These are phyloP conservation scores for Rhaphigaster nebulosa DNA, from an alignment of 2,888 invertebrate genomes.

Conservation along the genomic window DNA sequence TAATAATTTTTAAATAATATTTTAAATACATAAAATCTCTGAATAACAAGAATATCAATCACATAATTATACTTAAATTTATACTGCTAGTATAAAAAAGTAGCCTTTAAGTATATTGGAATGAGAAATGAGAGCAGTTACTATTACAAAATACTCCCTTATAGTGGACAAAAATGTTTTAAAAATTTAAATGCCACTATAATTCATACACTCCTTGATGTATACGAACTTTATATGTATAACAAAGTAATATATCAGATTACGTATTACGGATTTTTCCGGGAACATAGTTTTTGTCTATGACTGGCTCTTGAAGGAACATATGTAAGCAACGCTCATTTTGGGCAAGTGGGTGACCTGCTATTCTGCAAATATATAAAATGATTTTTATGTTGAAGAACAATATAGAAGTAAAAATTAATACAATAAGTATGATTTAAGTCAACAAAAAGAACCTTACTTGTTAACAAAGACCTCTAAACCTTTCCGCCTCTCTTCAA, in stretches of 20 bases:
- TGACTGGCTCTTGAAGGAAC: conserved; percentile 97
- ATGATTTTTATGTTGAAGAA: background rate
- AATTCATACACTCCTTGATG: conserved; percentile 45
- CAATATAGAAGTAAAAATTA: background rate
- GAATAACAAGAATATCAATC: conserved; percentile 57
- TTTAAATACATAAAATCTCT: conserved; percentile 56
- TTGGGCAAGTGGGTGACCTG: conserved; percentile 98
- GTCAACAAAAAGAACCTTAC: conserved; percentile 71
- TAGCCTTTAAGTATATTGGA: conserved; percentile 56
- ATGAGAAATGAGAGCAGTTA: conserved; percentile 53
- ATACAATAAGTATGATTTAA: background rate
- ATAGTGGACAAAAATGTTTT: conserved; percentile 45
- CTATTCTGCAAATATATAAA: conserved; percentile 78
- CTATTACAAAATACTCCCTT: conserved; percentile 54
- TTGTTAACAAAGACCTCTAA: conserved; percentile 99
- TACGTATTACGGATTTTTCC: conserved; percentile 98
- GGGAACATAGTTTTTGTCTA: conserved; percentile 99
- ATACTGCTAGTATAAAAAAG: conserved; percentile 53
- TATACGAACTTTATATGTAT: background rate
- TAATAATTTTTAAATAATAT: conserved; percentile 35
- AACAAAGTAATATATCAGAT: conserved; percentile 66
- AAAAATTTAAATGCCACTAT: conserved; percentile 43
- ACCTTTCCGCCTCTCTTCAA: conserved; percentile 97
- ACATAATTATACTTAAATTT: conserved; percentile 56
- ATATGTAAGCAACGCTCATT: conserved; percentile 99